Conservation (phyloP, 2,888 invertebrate genomes). For the Poecilus cupreus region DNA sequence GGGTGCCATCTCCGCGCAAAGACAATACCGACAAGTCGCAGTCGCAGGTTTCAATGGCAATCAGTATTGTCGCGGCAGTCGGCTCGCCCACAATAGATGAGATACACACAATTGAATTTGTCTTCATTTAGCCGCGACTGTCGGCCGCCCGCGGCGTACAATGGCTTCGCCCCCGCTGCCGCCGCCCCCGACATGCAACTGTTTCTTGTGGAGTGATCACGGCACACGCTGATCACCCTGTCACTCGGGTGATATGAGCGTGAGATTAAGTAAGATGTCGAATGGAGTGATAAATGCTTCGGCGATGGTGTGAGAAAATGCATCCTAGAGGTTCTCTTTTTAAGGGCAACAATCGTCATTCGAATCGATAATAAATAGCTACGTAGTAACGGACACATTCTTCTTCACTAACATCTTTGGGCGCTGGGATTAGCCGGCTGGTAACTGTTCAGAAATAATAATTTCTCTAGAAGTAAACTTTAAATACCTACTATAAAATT, state of each 20-base stretch:
- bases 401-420: too few species aligned
- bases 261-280: conserved; percentile 55
- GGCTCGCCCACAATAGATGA: conserved; percentile 65
- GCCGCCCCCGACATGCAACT: conserved; percentile 12
- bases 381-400: too few species aligned
- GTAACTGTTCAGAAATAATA: too few species aligned
- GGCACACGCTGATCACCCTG: conserved; percentile 33
- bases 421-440: too few species aligned
- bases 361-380: too few species aligned
- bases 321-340: background rate
- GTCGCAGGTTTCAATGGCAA: conserved; percentile 67
- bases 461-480: too few species aligned
- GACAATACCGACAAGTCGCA: conserved; percentile 56
- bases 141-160: conserved; percentile 71
- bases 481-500: too few species aligned
- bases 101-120: conserved; percentile 70
- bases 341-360: background rate
- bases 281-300: conserved; percentile 47
- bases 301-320: conserved; percentile 32
- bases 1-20: conserved; percentile 5
- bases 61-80: conserved; percentile 65
- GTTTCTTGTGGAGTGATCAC: conserved; percentile 17
- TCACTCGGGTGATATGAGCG: background rate
- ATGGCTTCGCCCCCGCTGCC: conserved; percentile 64
- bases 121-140: conserved; percentile 72